Evolutionary conservation across 2,888 invertebrate species (phyloP), one percentile per base, ranked within the genome.

Genomic region (Mycogona germanica): DNA sequence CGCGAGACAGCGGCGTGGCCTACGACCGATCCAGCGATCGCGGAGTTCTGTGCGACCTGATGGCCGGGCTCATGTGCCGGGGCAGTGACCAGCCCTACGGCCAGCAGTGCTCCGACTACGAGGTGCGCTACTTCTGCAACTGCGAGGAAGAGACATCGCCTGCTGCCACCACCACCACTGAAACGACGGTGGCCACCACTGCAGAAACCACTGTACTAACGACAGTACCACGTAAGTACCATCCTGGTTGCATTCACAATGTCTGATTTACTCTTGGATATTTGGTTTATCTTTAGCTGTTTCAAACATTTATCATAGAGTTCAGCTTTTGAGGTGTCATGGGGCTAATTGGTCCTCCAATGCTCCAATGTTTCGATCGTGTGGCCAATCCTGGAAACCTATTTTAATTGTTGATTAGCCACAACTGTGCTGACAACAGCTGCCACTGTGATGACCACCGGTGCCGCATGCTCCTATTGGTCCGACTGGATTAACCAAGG

Each of bases 61-160:
- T 57, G 21, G 44, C 50, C 4, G 61, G 61, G 25, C 30, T 61
- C 12, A 26, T 51, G 7, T 61, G 61, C 49, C 53, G 52, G n/a
- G 55, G 53, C 38, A 46, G 51, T 4, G 28, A 48, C 3, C 57
- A 60, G 9, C 23, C 23, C 3, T 42, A 50, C 12, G 40, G 50
- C 1, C 50, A 54, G 9, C 23, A 29, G 5, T 68, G 68, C 56
- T 55, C 58, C n/a, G 65, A 68, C 56, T 68, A 65, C 59, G 63
- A 65, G 60, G 61, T 67, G 47, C 62, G 64, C 59, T 66, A 66
- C 59, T 60, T 60, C 53, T 66, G 66, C 53, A 61, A 61, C 47
- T 62, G 62, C 44, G 50, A 52, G 25, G 32, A n/a, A n/a, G 25
- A 19, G 25, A 9, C 45, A 45, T 25, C 14, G 6, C 7, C 25